Conservation (phyloP, 2,113 vertebrate genomes). For the Malurus elegans region DNA sequence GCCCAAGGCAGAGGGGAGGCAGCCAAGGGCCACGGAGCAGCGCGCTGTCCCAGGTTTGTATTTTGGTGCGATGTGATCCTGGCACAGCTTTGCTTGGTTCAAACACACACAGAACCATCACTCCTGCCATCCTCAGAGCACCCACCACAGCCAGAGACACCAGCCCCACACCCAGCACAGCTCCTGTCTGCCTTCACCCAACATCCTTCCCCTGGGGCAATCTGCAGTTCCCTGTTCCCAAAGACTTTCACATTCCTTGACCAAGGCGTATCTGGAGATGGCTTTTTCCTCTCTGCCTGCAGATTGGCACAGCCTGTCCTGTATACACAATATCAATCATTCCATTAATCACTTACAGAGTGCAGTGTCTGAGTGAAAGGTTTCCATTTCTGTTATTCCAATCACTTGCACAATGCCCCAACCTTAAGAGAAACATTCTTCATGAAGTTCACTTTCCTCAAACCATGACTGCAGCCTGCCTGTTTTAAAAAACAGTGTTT, state of each 20-base stretch:
- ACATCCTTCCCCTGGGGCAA: background rate
- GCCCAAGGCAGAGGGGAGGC: background rate
- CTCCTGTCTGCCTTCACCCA: background rate
- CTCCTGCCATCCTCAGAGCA: background rate
- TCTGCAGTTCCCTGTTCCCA: background rate
- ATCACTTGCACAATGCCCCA: background rate
- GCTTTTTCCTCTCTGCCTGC: background rate
- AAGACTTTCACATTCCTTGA: background rate
- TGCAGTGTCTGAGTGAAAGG: background rate
- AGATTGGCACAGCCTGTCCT: background rate
- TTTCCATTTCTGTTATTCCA: background rate
- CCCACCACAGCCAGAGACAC: background rate
- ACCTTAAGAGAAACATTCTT: background rate
- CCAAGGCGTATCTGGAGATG: background rate
- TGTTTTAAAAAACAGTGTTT: background rate
- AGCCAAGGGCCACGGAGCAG: background rate
- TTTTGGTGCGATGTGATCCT: background rate
- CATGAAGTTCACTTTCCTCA: background rate
- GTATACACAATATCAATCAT: background rate
- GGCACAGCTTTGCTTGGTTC: background rate
- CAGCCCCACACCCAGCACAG: background rate
- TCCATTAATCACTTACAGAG: background rate
- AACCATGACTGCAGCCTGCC: background rate
- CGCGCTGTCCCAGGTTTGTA: accelerated
- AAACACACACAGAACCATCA: background rate